Evolutionary conservation across 2,797 vertebrate species (phyloP).

Genomic region (Chromobotia macracanthus): DNA sequence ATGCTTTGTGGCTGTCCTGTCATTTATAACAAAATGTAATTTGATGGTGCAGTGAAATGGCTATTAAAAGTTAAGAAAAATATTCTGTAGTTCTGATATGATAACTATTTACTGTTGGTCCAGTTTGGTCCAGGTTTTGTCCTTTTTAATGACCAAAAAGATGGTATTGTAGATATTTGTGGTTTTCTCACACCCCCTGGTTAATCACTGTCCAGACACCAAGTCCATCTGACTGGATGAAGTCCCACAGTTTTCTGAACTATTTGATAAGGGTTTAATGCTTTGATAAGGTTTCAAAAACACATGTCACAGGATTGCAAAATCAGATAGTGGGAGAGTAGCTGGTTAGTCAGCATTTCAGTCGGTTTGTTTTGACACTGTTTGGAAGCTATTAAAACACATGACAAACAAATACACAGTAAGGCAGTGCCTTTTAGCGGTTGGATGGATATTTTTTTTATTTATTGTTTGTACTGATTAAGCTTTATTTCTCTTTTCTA

Average conservation of each 20-base stretch:
- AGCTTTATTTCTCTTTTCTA: constrained; percentile 59
- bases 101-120: not conserved
- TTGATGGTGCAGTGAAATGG: too few species aligned
- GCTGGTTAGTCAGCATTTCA: constrained; percentile 25
- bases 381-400: not conserved
- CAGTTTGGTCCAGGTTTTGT: not conserved
- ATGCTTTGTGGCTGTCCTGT: too few species aligned
- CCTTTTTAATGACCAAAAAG: too few species aligned
- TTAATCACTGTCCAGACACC: constrained; percentile 24
- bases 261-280: constrained; percentile 47
- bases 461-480: not conserved
- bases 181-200: not conserved
- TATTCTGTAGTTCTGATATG: too few species aligned
- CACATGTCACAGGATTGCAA: constrained; percentile 7
- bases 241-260: constrained; percentile 49
- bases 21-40: too few species aligned
- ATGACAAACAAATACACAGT: not conserved
- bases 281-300: constrained; percentile 20
- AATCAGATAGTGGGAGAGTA: constrained; percentile 32
- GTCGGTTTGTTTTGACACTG: not conserved
- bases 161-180: too few species aligned
- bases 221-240: constrained; percentile 51
- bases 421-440: not conserved
- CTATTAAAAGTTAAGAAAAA: too few species aligned
- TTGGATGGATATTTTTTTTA: not conserved